phyloP scores from a whole-genome alignment of 2,888 invertebrate species.

The Disparrhopalites patrizii region DNA sequence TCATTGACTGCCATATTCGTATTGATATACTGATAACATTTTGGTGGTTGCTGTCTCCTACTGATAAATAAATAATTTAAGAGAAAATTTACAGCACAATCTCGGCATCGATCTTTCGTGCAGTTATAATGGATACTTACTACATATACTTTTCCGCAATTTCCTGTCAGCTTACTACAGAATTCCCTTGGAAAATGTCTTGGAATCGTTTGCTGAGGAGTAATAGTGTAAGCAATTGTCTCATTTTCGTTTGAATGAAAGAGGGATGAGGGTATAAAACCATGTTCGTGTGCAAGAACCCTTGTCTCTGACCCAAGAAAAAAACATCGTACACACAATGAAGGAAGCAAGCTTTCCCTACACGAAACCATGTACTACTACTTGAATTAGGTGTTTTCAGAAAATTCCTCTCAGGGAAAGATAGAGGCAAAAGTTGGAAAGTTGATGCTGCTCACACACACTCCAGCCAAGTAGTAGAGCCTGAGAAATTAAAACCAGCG shows the following conservation, averaged over 20 bases:
- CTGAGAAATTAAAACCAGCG: constrained; percentile 5
- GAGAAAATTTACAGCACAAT: constrained; percentile 24
- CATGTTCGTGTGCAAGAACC: too few species aligned
- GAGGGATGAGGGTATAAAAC: too few species aligned
- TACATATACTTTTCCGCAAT: constrained; percentile 1
- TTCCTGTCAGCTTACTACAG: too few species aligned
- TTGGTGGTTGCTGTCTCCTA: too few species aligned
- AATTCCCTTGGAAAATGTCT: too few species aligned
- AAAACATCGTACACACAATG: too few species aligned
- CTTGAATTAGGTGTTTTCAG: constrained; percentile 1
- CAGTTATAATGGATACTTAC: constrained; percentile 9
- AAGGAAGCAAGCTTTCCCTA: too few species aligned
- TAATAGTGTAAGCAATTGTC: neutral
- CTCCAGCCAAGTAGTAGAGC: too few species aligned
- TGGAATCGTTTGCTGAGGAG: too few species aligned
- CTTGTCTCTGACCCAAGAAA: too few species aligned
- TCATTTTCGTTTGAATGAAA: neutral
- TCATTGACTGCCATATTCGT: neutral
- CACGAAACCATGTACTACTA: neutral
- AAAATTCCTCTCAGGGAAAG: neutral
- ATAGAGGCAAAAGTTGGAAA: constrained; percentile 1
- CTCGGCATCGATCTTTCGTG: constrained; percentile 22
- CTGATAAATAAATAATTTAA: constrained; percentile 22
- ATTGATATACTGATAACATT: constrained; percentile 20
- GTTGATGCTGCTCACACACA: neutral